Conservation (phyloP, 2,113 vertebrate species). For the Thinocorus orbignyianus region DNA sequence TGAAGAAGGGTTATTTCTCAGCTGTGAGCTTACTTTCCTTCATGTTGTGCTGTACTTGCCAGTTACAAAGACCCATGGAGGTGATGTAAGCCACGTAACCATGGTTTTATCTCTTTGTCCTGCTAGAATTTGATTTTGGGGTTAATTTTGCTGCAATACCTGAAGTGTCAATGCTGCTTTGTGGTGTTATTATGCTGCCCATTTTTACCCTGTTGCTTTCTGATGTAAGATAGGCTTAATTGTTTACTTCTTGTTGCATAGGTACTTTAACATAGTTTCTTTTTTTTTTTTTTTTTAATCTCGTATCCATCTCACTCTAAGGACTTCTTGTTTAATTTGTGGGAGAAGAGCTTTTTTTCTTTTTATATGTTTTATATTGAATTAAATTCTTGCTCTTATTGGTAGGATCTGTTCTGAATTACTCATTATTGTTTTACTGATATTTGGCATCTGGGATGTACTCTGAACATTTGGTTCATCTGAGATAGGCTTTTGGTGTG, state of each 20-base stretch:
- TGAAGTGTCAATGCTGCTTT: neutral
- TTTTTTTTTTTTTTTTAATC: neutral
- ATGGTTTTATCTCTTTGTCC: neutral
- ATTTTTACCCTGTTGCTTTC: neutral
- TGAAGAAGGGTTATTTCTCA: neutral
- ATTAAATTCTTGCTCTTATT: neutral
- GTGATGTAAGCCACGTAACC: neutral
- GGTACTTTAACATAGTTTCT: neutral
- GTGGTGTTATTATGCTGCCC: neutral
- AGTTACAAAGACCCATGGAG: accelerated
- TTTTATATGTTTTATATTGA: neutral
- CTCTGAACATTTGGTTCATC: neutral
- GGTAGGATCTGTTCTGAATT: neutral
- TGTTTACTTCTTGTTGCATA: neutral
- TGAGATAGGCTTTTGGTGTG: neutral
- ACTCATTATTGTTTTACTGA: neutral
- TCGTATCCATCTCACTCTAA: neutral
- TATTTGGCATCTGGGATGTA: neutral
- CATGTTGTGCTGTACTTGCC: neutral
- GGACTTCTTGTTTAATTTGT: neutral
- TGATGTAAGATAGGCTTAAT: neutral
- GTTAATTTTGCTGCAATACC: neutral
- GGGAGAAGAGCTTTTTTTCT: neutral
- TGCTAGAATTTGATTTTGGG: neutral
- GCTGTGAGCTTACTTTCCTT: neutral